Conservation (phyloP, 2,113 vertebrate genomes). For the Camelus bactrianus region DNA sequence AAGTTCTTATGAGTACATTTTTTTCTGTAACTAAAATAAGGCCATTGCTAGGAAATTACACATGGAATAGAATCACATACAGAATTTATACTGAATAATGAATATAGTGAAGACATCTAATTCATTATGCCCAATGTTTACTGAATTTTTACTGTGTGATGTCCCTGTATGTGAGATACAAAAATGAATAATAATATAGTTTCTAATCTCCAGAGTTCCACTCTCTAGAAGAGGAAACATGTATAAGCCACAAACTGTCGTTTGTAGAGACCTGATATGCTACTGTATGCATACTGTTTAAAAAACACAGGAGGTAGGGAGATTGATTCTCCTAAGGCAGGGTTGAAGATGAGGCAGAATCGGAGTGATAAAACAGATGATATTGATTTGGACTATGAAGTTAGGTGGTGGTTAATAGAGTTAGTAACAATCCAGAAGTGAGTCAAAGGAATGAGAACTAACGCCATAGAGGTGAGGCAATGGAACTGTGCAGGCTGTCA, state of each 20-base stretch:
- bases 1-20: background rate
- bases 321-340: background rate
- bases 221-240: background rate
- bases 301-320: background rate
- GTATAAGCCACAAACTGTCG: background rate
- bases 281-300: background rate
- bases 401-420: background rate
- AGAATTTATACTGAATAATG: background rate
- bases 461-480: accelerated
- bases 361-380: background rate
- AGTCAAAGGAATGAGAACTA: background rate
- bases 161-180: background rate
- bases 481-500: accelerated
- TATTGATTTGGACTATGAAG: background rate
- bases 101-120: slow-evolving; percentile 14
- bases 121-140: background rate
- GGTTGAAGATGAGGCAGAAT: background rate
- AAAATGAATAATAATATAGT: background rate
- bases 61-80: background rate
- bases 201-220: background rate
- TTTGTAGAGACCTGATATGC: background rate
- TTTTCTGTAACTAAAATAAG: slow-evolving; percentile 15
- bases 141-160: background rate
- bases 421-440: background rate
- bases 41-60: slow-evolving; percentile 37